phyloP scores from a whole-genome alignment of 2,888 invertebrate genomes.

The Limnephilus marmoratus region DNA sequence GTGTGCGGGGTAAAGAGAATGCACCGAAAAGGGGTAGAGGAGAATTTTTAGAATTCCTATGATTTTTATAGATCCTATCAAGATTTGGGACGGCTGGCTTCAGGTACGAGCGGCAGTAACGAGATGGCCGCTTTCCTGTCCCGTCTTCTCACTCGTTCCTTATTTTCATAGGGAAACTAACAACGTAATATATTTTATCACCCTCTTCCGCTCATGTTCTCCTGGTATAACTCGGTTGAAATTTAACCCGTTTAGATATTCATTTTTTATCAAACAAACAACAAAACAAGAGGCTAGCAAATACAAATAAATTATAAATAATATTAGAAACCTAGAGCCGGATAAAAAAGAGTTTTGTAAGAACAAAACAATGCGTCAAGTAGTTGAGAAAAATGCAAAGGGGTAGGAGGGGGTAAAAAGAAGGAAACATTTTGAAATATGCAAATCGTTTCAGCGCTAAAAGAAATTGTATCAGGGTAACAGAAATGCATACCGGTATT shows the following conservation, averaged over 20 bases:
- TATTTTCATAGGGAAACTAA: neutral
- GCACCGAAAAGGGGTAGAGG: neutral
- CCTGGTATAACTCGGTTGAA: neutral
- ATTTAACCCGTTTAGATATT: slow-evolving; percentile 14
- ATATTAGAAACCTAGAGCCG: too few relatives aligned
- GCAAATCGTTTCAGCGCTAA: slow-evolving; percentile 39
- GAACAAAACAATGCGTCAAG: neutral
- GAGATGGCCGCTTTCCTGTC: neutral
- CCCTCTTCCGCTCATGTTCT: neutral
- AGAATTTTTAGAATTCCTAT: neutral
- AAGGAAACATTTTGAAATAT: neutral
- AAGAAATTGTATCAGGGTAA: slow-evolving; percentile 39
- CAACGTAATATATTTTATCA: neutral
- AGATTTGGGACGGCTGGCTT: neutral
- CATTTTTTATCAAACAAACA: neutral
- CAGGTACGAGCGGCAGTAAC: neutral
- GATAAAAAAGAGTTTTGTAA: neutral
- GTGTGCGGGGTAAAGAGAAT: neutral
- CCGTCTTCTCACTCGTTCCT: neutral
- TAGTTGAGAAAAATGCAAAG: neutral
- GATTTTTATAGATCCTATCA: neutral
- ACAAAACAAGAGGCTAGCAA: too few relatives aligned
- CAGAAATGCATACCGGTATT: slow-evolving; percentile 18
- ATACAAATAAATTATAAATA: too few relatives aligned
- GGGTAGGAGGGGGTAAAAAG: neutral